Evolutionary conservation across 1,140 invertebrate species (phyloP).

Genomic region (Sipha flava): DNA sequence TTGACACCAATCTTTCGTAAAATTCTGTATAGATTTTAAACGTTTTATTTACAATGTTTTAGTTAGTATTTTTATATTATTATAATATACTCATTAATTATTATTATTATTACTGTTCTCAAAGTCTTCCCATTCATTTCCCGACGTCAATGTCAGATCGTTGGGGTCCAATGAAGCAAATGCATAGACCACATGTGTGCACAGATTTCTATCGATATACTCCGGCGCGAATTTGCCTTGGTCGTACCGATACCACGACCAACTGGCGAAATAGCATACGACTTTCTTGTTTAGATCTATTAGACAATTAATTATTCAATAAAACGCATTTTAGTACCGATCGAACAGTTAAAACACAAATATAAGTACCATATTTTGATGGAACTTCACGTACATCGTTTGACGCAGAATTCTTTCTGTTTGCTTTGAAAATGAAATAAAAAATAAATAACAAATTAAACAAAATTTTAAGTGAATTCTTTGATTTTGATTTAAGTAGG

Average conservation of each 20-base stretch:
- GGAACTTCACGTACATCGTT: neutral
- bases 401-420: neutral
- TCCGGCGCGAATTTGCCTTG: slow-evolving; percentile 79
- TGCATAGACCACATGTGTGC: slow-evolving; percentile 81
- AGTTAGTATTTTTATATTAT: neutral
- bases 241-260: slow-evolving; percentile 74
- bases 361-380: neutral
- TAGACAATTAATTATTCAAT: neutral
- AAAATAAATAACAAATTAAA: neutral
- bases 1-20: slow-evolving; percentile 9
- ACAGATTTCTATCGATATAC: slow-evolving; percentile 66
- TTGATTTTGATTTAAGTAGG: no score
- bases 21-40: neutral
- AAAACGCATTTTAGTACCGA: no score
- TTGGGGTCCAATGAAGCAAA: slow-evolving; percentile 77
- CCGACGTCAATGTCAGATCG: slow-evolving; percentile 61
- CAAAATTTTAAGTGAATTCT: no score
- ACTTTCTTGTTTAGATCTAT: slow-evolving; percentile 48
- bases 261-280: slow-evolving; percentile 80
- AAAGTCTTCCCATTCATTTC: slow-evolving; percentile 76
- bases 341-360: neutral
- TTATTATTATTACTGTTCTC: slow-evolving; percentile 61
- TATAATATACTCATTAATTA: neutral
- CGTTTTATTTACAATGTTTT: neutral
- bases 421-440: neutral